phyloP scores from a whole-genome alignment of 2,113 vertebrate species.

The Callopanchax toddi region DNA sequence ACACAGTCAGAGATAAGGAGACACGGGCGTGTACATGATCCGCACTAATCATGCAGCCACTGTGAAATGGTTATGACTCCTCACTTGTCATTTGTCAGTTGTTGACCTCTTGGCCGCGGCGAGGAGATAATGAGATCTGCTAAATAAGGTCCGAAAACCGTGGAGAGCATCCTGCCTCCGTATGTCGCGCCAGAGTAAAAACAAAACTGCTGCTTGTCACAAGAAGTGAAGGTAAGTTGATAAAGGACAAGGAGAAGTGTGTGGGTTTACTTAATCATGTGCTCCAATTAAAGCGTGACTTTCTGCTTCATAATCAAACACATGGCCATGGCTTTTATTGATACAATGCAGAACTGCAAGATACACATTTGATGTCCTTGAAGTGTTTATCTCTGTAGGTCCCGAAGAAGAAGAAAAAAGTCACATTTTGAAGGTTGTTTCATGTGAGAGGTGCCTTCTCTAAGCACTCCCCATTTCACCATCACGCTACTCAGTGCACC shows the following conservation, averaged over 20 bases:
- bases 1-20: constrained; percentile 4
- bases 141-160: constrained; percentile 5
- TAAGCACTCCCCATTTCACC: constrained; percentile 52
- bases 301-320: not conserved
- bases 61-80: constrained; percentile 21
- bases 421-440: constrained; percentile 52
- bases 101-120: constrained; percentile 27
- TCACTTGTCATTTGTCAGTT: constrained; percentile 32
- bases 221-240: constrained; percentile 46
- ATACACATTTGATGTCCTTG: constrained; percentile 53
- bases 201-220: constrained; percentile 24
- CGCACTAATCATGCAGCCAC: constrained; percentile 35
- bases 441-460: constrained; percentile 52
- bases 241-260: too few species aligned
- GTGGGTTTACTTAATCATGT: constrained; percentile 6
- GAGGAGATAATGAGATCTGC: constrained; percentile 32
- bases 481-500: constrained; percentile 58
- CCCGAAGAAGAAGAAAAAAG: constrained; percentile 21
- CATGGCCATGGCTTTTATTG: constrained; percentile 12
- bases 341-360: constrained; percentile 22
- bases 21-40: not conserved
- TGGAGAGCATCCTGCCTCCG: constrained; percentile 4
- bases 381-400: constrained; percentile 46
- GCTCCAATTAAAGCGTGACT: constrained; percentile 1
- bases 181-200: constrained; percentile 26